A percentile compares a stretch with the other conserved stretches of the same genome.
Evolutionary conservation across 1,140 invertebrate species (phyloP).

Genomic region (Drosophila tristis): DNA sequence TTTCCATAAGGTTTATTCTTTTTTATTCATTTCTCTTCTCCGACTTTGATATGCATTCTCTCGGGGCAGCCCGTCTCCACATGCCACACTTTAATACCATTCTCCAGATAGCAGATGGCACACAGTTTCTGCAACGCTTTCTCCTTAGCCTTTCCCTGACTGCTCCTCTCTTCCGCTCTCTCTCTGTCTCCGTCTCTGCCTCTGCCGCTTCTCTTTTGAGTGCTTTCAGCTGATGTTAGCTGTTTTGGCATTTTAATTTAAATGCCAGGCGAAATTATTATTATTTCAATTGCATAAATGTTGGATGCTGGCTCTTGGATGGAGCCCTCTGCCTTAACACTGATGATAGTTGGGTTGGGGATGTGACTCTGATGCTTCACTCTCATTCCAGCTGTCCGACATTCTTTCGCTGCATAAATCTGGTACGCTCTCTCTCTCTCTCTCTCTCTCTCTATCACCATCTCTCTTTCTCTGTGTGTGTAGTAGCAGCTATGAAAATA

Average conservation of each 20-base stretch:
- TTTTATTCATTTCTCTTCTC: no score
- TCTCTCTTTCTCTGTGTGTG: conserved; percentile 18
- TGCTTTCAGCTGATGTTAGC: conserved; percentile 44
- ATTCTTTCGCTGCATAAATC: no score
- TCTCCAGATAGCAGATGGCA: no score
- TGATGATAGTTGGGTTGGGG: conserved; percentile 27
- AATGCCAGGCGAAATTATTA: conserved; percentile 68
- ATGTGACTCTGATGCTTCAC: no score
- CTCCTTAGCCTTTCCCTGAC: not conserved
- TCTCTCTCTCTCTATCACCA: not conserved
- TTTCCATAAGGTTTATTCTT: no score
- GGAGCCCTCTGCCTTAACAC: conserved; percentile 1
- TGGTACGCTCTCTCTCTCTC: no score
- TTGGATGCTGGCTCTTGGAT: not conserved
- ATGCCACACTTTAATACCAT: no score
- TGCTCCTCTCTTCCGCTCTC: not conserved
- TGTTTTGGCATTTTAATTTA: conserved; percentile 65
- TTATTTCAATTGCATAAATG: conserved; percentile 62
- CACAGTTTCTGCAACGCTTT: no score
- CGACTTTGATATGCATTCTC: no score
- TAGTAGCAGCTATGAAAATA: conserved; percentile 65
- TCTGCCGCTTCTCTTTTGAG: not conserved
- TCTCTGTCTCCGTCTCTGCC: not conserved
- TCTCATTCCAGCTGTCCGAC: no score
- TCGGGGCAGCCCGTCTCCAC: no score